Percentiles rank a stretch among this genome's conserved stretches.
These are phyloP conservation scores for Plebejus argus DNA, from an alignment of 2,888 invertebrate species.

Conservation along the genomic window DNA sequence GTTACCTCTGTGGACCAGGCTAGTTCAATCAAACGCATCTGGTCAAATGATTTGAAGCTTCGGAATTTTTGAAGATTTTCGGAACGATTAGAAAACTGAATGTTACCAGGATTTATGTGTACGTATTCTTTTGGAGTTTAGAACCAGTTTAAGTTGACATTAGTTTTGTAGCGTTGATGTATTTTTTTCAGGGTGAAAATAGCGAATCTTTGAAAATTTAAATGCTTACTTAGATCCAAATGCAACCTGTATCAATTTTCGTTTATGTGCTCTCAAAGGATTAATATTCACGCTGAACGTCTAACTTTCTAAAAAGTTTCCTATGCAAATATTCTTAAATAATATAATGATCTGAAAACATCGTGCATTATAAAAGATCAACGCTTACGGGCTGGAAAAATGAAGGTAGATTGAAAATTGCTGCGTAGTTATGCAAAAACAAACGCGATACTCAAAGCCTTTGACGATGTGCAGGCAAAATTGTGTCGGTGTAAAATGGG, in stretches of 20 bases:
- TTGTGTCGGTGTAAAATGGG: slow-evolving; percentile 46
- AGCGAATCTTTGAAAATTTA: background rate
- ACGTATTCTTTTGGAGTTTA: background rate
- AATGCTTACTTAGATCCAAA: background rate
- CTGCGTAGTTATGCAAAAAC: slow-evolving; percentile 37
- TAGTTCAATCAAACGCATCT: slow-evolving; percentile 10
- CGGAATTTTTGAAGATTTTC: background rate
- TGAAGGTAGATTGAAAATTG: slow-evolving; percentile 37
- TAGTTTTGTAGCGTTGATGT: background rate
- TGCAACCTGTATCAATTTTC: background rate
- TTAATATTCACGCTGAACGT: background rate
- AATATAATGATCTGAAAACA: background rate
- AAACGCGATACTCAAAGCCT: slow-evolving; percentile 38
- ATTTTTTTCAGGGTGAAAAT: background rate
- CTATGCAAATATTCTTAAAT: background rate
- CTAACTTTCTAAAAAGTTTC: background rate
- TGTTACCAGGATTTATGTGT: background rate
- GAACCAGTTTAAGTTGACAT: background rate
- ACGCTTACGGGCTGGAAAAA: slow-evolving; percentile 29
- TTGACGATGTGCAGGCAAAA: slow-evolving; percentile 52
- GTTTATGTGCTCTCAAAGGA: background rate
- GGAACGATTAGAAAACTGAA: background rate
- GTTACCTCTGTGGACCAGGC: background rate
- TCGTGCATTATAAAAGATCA: slow-evolving; percentile 24
- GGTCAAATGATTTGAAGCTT: background rate